These are phyloP conservation scores for Pantelozetes paolii DNA, from an alignment of 2,888 invertebrate species.

Conservation along the genomic window DNA sequence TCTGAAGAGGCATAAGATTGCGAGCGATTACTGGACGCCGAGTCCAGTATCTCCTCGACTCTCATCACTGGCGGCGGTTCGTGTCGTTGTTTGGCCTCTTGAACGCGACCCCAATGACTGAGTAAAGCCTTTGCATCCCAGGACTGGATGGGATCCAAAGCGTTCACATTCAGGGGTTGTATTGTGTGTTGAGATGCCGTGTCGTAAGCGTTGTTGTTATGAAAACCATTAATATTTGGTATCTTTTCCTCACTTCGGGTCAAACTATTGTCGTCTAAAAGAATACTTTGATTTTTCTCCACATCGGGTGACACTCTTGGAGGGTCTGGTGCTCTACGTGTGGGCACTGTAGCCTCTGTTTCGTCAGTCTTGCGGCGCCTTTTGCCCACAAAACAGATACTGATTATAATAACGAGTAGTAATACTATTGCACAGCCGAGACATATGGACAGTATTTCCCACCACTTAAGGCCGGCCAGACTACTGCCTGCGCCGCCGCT, in stretches of 20 bases:
- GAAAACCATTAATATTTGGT: neutral
- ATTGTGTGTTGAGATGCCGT: conserved; percentile 45
- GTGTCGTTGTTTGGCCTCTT: conserved; percentile 45
- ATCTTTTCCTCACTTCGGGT: conserved; percentile 23
- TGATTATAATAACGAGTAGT: conserved; percentile 28
- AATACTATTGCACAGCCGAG: conserved; percentile 15
- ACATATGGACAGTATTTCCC: conserved; percentile 20
- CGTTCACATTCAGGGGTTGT: conserved; percentile 51
- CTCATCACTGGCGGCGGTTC: conserved; percentile 43
- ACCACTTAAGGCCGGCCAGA: conserved; percentile 7
- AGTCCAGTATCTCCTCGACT: conserved; percentile 34
- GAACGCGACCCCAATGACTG: conserved; percentile 44
- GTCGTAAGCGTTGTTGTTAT: neutral
- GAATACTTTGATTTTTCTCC: conserved; percentile 7
- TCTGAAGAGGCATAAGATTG: conserved; percentile 23
- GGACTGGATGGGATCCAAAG: conserved; percentile 48
- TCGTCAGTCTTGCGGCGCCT: neutral
- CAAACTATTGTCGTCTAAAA: conserved; percentile 29
- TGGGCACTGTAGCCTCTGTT: neutral
- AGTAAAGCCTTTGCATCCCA: conserved; percentile 46
- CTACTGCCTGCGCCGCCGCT: neutral
- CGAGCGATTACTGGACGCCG: neutral
- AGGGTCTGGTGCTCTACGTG: conserved; percentile 7
- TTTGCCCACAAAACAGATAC: conserved; percentile 20
- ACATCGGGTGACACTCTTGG: neutral